A percentile compares a stretch with the other conserved stretches of the same genome.
Conservation (phyloP, 2,113 vertebrate genomes). For the Brachirus orientalis region DNA sequence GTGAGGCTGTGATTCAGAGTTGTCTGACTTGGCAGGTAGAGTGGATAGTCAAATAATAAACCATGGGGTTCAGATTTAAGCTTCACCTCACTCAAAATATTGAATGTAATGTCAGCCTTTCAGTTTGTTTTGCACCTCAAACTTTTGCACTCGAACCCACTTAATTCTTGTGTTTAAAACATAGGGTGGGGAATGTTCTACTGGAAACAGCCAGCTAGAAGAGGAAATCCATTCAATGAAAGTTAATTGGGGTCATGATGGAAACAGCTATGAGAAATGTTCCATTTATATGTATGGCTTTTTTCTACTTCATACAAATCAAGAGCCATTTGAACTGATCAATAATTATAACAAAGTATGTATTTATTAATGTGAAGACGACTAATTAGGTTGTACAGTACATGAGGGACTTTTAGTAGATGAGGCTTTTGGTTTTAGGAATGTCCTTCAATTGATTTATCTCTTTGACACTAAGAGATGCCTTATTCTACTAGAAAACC, state of each 20-base stretch:
- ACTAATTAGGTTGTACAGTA: neutral
- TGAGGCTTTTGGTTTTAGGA: too few species aligned
- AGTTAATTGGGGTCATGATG: neutral
- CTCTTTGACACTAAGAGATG: neutral
- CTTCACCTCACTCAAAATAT: neutral
- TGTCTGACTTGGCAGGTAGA: conserved; percentile 1
- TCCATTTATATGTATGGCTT: neutral
- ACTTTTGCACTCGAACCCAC: too few species aligned
- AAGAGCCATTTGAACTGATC: neutral
- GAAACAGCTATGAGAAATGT: neutral
- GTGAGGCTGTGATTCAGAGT: conserved; percentile 46
- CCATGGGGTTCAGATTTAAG: neutral
- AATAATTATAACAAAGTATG: too few species aligned
- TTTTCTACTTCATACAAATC: neutral
- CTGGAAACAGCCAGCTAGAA: neutral
- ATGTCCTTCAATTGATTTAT: neutral
- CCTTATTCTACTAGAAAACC: neutral
- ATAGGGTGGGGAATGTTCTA: too few species aligned
- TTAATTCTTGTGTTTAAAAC: neutral
- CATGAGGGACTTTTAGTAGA: neutral
- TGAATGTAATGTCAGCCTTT: neutral
- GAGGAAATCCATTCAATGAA: neutral
- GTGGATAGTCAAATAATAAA: neutral
- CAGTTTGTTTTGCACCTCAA: too few species aligned
- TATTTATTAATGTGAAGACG: neutral